Evolutionary conservation across 2,888 invertebrate genomes (phyloP).

Genomic region (Crocallis elinguaria): DNA sequence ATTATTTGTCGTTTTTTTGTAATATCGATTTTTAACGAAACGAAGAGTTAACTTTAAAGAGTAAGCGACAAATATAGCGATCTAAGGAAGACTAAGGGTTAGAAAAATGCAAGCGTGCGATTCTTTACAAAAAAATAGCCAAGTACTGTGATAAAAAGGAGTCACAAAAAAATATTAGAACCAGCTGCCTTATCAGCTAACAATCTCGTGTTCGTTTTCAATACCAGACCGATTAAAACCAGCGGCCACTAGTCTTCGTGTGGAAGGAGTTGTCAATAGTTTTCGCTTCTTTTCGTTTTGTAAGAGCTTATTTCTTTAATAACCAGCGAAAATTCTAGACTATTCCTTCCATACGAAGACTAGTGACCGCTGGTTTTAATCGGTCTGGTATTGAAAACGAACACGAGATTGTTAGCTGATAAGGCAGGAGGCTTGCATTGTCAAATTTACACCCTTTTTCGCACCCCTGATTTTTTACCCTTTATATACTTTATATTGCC

Average conservation of each 20-base stretch:
- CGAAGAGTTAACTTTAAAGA: slow-evolving; percentile 20
- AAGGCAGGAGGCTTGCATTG: neutral
- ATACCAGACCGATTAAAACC: too few species aligned
- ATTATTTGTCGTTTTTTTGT: slow-evolving; percentile 43
- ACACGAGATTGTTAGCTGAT: too few species aligned
- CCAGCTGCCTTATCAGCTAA: too few species aligned
- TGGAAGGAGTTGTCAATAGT: too few species aligned
- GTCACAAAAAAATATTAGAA: neutral
- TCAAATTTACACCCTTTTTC: neutral
- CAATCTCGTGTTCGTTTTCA: too few species aligned
- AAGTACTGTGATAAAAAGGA: neutral
- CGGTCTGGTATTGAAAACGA: too few species aligned
- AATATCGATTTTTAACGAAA: slow-evolving; percentile 34
- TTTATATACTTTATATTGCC: neutral
- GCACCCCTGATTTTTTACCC: neutral
- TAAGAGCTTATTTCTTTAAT: too few species aligned
- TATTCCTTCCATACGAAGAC: too few species aligned
- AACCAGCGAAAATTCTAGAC: too few species aligned
- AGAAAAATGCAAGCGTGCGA: slow-evolving; percentile 7
- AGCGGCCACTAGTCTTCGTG: too few species aligned
- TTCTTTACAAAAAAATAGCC: neutral
- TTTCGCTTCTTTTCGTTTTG: too few species aligned
- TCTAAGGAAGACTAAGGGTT: slow-evolving; percentile 19
- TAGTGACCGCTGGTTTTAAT: too few species aligned
- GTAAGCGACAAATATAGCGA: slow-evolving; percentile 12